Percentiles rank a stretch among this genome's conserved stretches.
Evolutionary conservation across 92 coral and sea anemone genomes (phyloP).

Genomic region (Meandrina meandrites): DNA sequence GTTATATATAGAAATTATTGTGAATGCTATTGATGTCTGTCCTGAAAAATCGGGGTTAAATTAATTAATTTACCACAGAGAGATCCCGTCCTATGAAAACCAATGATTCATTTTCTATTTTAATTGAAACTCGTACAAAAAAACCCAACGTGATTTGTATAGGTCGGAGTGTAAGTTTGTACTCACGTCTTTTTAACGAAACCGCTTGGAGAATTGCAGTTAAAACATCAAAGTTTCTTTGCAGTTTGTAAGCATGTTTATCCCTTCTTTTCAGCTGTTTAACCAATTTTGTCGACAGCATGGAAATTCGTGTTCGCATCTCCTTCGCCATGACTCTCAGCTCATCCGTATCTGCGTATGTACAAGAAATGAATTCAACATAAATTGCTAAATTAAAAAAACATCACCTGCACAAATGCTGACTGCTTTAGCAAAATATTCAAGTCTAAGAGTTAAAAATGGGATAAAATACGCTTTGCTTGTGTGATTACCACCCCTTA

Average conservation of each 20-base stretch:
- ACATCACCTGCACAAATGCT: slow-evolving; percentile 14
- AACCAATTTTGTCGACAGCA: slow-evolving; percentile 92
- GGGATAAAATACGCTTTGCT: background rate
- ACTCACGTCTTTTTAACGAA: slow-evolving; percentile 97
- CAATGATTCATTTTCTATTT: background rate
- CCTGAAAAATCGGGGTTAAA: background rate
- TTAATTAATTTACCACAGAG: slow-evolving; percentile 9
- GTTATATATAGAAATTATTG: background rate
- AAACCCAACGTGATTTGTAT: background rate
- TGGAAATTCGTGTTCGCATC: slow-evolving; percentile 82
- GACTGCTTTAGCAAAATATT: background rate
- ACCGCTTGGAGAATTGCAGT: slow-evolving; percentile 99
- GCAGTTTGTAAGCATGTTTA: slow-evolving; percentile 94
- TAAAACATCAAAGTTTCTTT: slow-evolving; percentile 89
- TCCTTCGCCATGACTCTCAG: slow-evolving; percentile 84
- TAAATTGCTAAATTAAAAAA: slow-evolving; percentile 10
- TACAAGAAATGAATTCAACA: background rate
- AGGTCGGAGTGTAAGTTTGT: background rate
- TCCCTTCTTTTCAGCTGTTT: slow-evolving; percentile 95
- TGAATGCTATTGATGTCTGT: background rate
- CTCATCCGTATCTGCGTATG: slow-evolving; percentile 74
- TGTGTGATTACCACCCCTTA: background rate
- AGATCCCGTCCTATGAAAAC: background rate
- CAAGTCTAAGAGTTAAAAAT: background rate
- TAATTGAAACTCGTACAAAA: background rate